Evolutionary conservation across 2,888 invertebrate genomes (phyloP).

Genomic region (Nemapogon koenigi): DNA sequence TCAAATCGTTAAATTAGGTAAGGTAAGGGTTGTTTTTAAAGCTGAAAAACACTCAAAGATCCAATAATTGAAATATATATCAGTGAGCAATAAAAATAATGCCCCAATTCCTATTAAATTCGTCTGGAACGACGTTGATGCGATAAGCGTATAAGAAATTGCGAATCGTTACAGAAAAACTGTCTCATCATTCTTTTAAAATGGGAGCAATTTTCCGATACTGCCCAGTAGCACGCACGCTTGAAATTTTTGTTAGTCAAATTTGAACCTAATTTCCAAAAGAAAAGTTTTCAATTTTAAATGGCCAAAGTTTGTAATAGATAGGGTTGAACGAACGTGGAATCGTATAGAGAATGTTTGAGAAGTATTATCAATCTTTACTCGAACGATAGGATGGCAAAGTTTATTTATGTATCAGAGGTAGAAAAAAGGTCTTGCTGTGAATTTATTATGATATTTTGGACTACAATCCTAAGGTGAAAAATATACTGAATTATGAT

Average conservation of each 20-base stretch:
- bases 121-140: constrained; percentile 5
- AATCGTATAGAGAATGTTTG: constrained; percentile 48
- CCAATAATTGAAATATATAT: no score
- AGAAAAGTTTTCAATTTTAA: constrained; percentile 13
- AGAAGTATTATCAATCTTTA: constrained; percentile 51
- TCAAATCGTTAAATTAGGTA: no score
- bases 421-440: no score
- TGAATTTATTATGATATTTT: no score
- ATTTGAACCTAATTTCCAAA: constrained; percentile 12
- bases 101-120: no score
- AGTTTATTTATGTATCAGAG: constrained; percentile 52
- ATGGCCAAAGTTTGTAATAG: constrained; percentile 20
- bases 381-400: constrained; percentile 42
- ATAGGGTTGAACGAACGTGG: constrained; percentile 33
- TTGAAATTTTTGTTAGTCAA: constrained; percentile 1
- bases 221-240: constrained; percentile 46
- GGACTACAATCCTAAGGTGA: no score
- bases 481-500: no score
- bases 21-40: no score
- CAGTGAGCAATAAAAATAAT: no score
- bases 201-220: constrained; percentile 46
- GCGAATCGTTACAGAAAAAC: constrained; percentile 36
- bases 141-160: constrained; percentile 30
- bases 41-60: no score
- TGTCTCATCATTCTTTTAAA: constrained; percentile 54